These are phyloP conservation scores for Pedionomus torquatus DNA, from an alignment of 2,113 vertebrate species.

Conservation along the genomic window DNA sequence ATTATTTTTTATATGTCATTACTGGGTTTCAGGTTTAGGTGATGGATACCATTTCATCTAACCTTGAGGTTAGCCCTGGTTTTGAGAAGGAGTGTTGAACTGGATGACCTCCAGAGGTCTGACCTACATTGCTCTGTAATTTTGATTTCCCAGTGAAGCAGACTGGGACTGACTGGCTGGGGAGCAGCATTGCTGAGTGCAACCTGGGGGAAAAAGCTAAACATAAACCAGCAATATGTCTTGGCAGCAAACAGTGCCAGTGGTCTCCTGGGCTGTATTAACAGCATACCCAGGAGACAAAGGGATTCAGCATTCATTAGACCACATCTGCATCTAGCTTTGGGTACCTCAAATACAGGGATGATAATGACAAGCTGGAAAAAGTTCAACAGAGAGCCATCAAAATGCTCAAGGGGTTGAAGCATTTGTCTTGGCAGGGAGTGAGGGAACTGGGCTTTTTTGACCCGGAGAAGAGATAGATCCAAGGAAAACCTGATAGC, in stretches of 20 bases:
- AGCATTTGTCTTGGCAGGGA: not conserved
- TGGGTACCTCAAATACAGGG: not conserved
- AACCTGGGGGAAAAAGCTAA: not conserved
- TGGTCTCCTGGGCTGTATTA: not conserved
- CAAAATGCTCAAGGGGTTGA: not conserved
- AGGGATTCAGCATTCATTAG: not conserved
- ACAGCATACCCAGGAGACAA: not conserved
- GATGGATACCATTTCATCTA: not conserved
- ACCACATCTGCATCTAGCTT: not conserved
- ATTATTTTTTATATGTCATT: not conserved
- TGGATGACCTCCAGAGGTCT: not conserved
- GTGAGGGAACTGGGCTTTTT: not conserved
- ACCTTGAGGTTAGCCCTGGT: not conserved
- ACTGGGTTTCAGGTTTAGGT: not conserved
- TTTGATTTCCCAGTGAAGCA: not conserved
- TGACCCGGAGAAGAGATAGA: not conserved
- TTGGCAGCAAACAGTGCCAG: not conserved
- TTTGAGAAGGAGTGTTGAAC: not conserved
- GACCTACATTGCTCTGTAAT: not conserved
- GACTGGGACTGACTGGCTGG: not conserved
- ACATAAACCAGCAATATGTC: not conserved
- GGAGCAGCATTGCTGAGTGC: not conserved
- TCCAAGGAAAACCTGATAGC: not conserved
- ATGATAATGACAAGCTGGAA: not conserved
- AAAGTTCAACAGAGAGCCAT: not conserved